Conservation (phyloP, 2,797 vertebrate species). For the Aldrovandia affinis region DNA sequence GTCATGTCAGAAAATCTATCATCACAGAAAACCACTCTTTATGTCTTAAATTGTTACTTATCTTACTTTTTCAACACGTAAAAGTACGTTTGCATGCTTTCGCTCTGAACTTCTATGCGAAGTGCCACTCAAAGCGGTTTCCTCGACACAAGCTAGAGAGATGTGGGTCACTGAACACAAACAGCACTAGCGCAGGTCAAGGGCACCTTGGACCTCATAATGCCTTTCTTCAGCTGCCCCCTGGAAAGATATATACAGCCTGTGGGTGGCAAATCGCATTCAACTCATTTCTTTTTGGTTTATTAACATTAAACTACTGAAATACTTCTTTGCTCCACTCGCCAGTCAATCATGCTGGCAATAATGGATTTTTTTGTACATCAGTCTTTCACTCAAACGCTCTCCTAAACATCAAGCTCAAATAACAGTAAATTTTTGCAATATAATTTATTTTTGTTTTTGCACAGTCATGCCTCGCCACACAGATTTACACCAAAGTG, state of each 20-base stretch:
- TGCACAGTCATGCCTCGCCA: neutral
- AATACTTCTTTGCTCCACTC: neutral
- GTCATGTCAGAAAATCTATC: neutral
- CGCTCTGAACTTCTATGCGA: neutral
- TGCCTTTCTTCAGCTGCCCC: neutral
- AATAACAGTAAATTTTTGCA: slow-evolving; percentile 17
- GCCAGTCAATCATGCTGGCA: neutral
- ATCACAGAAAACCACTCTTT: neutral
- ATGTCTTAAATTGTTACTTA: neutral
- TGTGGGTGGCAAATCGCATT: neutral
- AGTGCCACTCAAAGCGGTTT: neutral
- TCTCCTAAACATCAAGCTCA: neutral
- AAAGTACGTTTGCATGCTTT: neutral
- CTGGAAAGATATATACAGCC: neutral
- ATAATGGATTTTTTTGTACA: too few species aligned
- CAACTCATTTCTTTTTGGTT: neutral
- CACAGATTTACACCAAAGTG: neutral
- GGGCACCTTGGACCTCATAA: neutral
- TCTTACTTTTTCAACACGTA: neutral
- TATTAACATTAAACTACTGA: neutral
- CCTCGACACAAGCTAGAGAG: neutral
- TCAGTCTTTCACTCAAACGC: too few species aligned
- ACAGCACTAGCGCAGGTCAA: neutral
- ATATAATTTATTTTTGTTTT: slow-evolving; percentile 3
- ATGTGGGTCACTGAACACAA: neutral